Percentiles rank a stretch among this genome's conserved stretches.
phyloP scores from a whole-genome alignment of 2,888 invertebrate genomes.

The Pachliopta kotzebuea region DNA sequence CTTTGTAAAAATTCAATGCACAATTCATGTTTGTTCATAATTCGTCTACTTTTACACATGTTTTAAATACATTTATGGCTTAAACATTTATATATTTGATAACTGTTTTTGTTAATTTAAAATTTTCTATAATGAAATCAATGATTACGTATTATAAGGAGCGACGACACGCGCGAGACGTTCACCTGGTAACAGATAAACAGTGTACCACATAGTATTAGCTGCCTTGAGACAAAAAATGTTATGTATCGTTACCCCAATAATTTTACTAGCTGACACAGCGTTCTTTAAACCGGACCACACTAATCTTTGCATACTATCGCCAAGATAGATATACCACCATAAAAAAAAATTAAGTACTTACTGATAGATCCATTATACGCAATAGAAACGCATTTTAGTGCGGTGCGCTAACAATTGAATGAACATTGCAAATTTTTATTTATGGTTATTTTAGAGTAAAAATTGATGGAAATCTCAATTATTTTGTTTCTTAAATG shows the following conservation, averaged over 20 bases:
- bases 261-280: too few relatives aligned
- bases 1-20: constrained; percentile 11
- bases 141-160: too few relatives aligned
- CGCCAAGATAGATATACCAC: too few relatives aligned
- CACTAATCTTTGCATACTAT: too few relatives aligned
- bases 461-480: constrained; percentile 23
- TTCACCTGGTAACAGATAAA: too few relatives aligned
- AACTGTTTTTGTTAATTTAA: constrained; percentile 5
- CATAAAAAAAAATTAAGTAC: constrained; percentile 8
- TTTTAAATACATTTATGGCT: constrained; percentile 11
- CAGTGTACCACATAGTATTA: too few relatives aligned
- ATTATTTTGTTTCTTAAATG: constrained; percentile 27
- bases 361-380: constrained; percentile 10
- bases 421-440: not conserved
- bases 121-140: not conserved
- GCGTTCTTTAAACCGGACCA: too few relatives aligned
- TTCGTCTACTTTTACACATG: not conserved
- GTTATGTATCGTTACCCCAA: too few relatives aligned
- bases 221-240: too few relatives aligned
- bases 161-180: too few relatives aligned
- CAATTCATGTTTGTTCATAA: not conserved
- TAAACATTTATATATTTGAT: constrained; percentile 13
- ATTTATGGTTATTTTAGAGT: constrained; percentile 10
- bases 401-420: not conserved
- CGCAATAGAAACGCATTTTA: constrained; percentile 8